Percentiles rank a stretch among this genome's conserved stretches.
These are phyloP conservation scores for Neoarius graeffei DNA, from an alignment of 2,113 vertebrate genomes.

Conservation along the genomic window DNA sequence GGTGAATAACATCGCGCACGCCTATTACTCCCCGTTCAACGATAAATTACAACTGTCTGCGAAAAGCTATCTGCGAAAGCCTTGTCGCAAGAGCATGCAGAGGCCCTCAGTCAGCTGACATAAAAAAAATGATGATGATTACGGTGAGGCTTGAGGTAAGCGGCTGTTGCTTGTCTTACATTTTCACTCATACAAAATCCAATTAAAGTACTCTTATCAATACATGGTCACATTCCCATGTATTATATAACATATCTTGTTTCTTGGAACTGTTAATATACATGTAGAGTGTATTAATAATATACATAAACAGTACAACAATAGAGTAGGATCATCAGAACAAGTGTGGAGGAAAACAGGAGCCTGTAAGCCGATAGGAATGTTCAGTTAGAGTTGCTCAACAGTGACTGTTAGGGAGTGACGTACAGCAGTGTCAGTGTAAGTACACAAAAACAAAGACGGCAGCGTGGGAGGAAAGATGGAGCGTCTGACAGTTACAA, in stretches of 20 bases:
- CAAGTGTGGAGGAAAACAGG: background rate
- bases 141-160: background rate
- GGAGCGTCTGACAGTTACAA: background rate
- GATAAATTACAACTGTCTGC: no score
- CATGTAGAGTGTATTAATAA: background rate
- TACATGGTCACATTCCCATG: background rate
- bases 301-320: background rate
- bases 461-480: constrained; percentile 16
- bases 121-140: background rate
- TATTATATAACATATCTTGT: background rate
- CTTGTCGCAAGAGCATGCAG: no score
- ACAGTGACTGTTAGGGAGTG: constrained; percentile 30
- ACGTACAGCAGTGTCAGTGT: constrained; percentile 29
- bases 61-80: no score
- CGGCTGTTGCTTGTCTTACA: background rate
- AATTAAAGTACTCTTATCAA: background rate
- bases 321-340: background rate
- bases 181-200: background rate
- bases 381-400: constrained; percentile 39
- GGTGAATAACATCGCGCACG: no score
- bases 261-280: background rate
- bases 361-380: constrained; percentile 26
- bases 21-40: no score
- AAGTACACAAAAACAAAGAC: constrained; percentile 16
- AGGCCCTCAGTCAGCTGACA: no score